Conservation (phyloP, 2,113 vertebrate genomes). For the Chloropsis hardwickii region DNA sequence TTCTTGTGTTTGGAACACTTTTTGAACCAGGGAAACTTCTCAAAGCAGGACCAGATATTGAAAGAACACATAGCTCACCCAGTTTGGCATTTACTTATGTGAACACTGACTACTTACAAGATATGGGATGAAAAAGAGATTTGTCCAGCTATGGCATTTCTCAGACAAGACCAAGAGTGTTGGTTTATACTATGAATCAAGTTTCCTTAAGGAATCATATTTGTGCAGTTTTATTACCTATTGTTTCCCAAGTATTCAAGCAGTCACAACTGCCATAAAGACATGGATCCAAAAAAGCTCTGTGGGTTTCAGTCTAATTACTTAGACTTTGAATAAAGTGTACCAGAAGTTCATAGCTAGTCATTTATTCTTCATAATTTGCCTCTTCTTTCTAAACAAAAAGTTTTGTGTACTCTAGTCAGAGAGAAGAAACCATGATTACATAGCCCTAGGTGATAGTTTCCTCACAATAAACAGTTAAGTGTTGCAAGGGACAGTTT, state of each 20-base stretch:
- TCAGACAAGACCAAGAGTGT: background rate
- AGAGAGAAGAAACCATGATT: background rate
- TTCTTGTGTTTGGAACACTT: background rate
- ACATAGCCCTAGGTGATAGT: background rate
- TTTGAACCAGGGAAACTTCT: background rate
- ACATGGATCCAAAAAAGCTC: background rate
- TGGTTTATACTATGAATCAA: background rate
- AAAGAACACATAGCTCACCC: background rate
- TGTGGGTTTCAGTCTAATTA: background rate
- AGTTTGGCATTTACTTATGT: accelerated
- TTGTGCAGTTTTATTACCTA: background rate
- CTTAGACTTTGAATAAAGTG: background rate
- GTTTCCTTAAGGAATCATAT: background rate
- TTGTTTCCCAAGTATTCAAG: constrained; percentile 4
- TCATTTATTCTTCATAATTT: background rate
- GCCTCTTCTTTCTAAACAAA: background rate
- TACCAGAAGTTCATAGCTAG: background rate
- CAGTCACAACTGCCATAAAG: background rate
- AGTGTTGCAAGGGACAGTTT: background rate
- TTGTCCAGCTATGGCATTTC: background rate
- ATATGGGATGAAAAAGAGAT: background rate
- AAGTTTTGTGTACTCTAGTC: background rate
- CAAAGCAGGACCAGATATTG: background rate
- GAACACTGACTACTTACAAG: background rate
- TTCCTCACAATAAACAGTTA: background rate